phyloP scores from a whole-genome alignment of 2,113 vertebrate species.

The Scartelaos histophorus region DNA sequence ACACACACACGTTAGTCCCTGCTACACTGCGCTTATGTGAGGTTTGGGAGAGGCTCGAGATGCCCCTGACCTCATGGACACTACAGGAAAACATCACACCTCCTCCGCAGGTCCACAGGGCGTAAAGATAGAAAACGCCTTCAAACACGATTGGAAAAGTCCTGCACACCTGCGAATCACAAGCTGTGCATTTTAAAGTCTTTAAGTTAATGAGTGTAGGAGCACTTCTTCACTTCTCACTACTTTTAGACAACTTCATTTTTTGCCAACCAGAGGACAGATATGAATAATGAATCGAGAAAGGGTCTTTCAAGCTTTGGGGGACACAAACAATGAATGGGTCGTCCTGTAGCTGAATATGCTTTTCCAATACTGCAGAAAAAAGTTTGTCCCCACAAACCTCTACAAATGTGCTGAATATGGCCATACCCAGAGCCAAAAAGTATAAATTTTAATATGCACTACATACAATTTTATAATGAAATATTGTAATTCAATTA shows the following conservation, averaged over 20 bases:
- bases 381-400: too few relatives aligned
- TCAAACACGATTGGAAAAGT: not conserved
- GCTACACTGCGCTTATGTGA: not conserved
- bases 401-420: too few relatives aligned
- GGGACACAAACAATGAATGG: not conserved
- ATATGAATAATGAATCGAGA: not conserved
- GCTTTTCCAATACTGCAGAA: too few relatives aligned
- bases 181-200: not conserved
- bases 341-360: not conserved
- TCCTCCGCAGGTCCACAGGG: not conserved
- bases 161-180: constrained; percentile 9
- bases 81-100: constrained; percentile 2
- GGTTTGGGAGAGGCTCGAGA: not conserved
- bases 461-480: too few relatives aligned
- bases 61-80: constrained; percentile 7
- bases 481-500: too few relatives aligned
- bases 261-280: not conserved
- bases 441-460: too few relatives aligned
- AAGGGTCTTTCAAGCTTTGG: not conserved
- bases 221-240: not conserved
- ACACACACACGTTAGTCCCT: not conserved
- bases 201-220: not conserved
- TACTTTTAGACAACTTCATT: not conserved
- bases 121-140: not conserved
- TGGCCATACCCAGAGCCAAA: too few relatives aligned